Conservation (phyloP, 2,113 vertebrate species). For the Gymnarchus niloticus region DNA sequence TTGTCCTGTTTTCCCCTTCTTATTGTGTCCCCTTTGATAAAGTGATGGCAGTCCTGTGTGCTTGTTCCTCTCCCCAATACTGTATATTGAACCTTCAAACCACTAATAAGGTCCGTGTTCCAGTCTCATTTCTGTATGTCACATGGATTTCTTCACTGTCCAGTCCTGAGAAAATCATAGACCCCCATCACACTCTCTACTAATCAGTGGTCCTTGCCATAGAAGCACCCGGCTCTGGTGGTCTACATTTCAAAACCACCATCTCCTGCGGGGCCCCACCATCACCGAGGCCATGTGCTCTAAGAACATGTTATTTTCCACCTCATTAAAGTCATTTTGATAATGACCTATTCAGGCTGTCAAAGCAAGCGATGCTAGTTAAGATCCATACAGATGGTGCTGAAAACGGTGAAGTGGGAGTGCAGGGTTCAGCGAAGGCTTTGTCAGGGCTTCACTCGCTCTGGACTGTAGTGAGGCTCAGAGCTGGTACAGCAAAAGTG, state of each 20-base stretch:
- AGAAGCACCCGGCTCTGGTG: not conserved
- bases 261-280: not conserved
- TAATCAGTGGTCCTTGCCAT: not conserved
- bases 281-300: not conserved
- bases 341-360: constrained; percentile 19
- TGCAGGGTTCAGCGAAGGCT: not conserved
- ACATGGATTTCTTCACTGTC: not conserved
- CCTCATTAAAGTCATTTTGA: constrained; percentile 15
- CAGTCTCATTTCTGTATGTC: not conserved
- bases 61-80: not conserved
- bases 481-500: not conserved
- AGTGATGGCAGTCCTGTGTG: not conserved
- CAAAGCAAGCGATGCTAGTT: not conserved
- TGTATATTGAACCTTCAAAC: not conserved
- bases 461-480: not conserved
- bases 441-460: not conserved
- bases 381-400: not conserved
- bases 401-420: not conserved
- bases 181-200: too few relatives aligned
- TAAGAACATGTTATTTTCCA: not conserved
- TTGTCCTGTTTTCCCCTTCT: too few relatives aligned
- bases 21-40: not conserved
- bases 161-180: not conserved
- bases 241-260: not conserved
- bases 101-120: not conserved